These are phyloP conservation scores for Ceratina calcarata DNA, from an alignment of 1,140 invertebrate genomes.

Conservation along the genomic window DNA sequence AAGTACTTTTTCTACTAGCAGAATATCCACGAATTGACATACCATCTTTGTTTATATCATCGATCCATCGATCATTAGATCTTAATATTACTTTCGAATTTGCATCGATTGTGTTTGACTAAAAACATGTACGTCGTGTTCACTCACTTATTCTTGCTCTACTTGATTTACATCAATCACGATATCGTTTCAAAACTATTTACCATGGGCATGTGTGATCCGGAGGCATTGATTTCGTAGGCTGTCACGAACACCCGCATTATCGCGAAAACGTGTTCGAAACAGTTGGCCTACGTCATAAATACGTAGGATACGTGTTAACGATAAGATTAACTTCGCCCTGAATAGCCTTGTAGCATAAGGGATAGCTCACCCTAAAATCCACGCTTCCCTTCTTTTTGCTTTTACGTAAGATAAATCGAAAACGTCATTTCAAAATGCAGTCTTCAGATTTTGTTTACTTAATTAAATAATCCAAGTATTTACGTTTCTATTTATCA, in stretches of 20 bases:
- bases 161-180: slow-evolving; percentile 22
- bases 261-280: slow-evolving; percentile 27
- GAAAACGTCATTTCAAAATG: not conserved
- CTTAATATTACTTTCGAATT: too few relatives aligned
- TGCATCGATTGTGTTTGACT: too few relatives aligned
- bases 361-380: not conserved
- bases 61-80: too few relatives aligned
- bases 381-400: not conserved
- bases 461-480: not conserved
- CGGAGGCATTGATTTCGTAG: slow-evolving; percentile 25
- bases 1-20: not conserved
- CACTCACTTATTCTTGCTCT: slow-evolving; percentile 3
- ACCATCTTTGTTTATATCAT: too few relatives aligned
- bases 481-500: too few relatives aligned
- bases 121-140: not conserved
- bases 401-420: not conserved
- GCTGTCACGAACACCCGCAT: slow-evolving; percentile 39
- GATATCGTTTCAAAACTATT: slow-evolving; percentile 19
- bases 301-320: slow-evolving; percentile 5
- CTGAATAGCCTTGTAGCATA: not conserved
- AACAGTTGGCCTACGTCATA: slow-evolving; percentile 24
- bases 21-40: too few relatives aligned
- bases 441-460: not conserved
- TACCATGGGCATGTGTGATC: not conserved
- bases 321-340: slow-evolving; percentile 12